These are phyloP conservation scores for Bathynomus jamesi DNA, from an alignment of 1,140 invertebrate genomes.

Conservation along the genomic window DNA sequence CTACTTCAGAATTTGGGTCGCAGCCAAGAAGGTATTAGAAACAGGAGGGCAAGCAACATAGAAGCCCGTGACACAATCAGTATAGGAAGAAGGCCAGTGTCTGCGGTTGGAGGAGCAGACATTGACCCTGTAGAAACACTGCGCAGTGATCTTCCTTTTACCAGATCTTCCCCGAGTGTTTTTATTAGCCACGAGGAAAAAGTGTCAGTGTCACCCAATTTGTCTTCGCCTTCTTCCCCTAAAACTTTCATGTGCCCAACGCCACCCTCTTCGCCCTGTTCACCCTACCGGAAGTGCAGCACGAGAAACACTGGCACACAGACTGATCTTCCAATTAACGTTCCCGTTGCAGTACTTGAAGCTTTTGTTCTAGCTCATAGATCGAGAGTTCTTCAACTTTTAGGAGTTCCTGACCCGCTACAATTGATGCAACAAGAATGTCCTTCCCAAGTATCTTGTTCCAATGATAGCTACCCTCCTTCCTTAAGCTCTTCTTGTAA, in stretches of 20 bases:
- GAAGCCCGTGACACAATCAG: conserved; percentile 5
- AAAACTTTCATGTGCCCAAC: not conserved
- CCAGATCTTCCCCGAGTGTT: conserved; percentile 31
- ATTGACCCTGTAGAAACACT: not conserved
- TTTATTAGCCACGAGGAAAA: conserved; percentile 22
- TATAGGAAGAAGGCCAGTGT: conserved; percentile 2
- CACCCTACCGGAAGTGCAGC: not conserved
- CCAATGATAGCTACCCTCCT: not conserved
- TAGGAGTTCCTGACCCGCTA: conserved; percentile 17
- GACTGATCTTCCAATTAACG: conserved; percentile 32
- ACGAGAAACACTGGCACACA: conserved; percentile 23
- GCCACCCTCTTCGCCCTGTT: not conserved
- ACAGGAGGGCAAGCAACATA: conserved; percentile 11
- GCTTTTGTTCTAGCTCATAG: conserved; percentile 34
- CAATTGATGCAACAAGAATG: conserved; percentile 1
- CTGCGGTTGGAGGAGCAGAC: conserved; percentile 5
- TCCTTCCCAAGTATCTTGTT: not conserved
- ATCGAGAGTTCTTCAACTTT: conserved; percentile 27
- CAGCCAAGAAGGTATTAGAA: conserved; percentile 18
- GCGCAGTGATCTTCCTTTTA: conserved; percentile 17
- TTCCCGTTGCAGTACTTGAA: conserved; percentile 35
- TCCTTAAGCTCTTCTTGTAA: not conserved
- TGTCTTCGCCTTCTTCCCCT: no score
- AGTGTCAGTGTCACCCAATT: not conserved
- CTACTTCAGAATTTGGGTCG: conserved; percentile 29